Evolutionary conservation across 1,140 invertebrate genomes (phyloP).

Genomic region (Atopsyche davidsoni): DNA sequence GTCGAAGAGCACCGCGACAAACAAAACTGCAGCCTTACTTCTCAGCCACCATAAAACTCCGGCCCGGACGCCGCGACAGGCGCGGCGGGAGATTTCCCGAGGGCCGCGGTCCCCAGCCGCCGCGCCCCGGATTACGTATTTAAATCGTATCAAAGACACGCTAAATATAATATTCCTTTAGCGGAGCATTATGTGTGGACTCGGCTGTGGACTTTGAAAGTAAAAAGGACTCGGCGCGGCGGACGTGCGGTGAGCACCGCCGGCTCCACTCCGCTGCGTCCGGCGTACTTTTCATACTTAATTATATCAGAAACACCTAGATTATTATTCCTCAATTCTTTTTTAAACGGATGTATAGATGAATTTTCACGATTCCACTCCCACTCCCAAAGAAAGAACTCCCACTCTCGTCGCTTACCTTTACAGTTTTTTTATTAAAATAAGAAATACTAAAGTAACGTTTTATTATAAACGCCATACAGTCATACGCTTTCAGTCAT

Average conservation of each 20-base stretch:
- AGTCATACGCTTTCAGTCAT: too few species aligned
- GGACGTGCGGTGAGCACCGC: neutral
- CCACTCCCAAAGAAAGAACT: too few species aligned
- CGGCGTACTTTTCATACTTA: too few species aligned
- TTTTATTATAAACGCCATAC: too few species aligned
- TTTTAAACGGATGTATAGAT: too few species aligned
- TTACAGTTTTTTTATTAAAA: too few species aligned
- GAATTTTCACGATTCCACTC: too few species aligned
- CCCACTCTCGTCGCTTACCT: too few species aligned
- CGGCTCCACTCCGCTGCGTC: too few species aligned
- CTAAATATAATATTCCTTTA: constrained; percentile 28
- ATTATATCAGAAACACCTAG: too few species aligned
- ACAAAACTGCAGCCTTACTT: constrained; percentile 11
- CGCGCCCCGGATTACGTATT: constrained; percentile 30
- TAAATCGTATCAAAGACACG: constrained; percentile 30
- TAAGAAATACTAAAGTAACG: too few species aligned
- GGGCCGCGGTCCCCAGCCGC: constrained; percentile 30
- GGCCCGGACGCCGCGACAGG: constrained; percentile 24
- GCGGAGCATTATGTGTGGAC: constrained; percentile 15
- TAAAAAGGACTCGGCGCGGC: constrained; percentile 5
- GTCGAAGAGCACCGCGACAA: neutral
- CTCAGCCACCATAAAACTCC: constrained; percentile 1
- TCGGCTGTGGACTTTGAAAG: neutral
- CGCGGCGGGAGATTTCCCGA: constrained; percentile 32
- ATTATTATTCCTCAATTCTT: too few species aligned